Percentiles rank a stretch among this genome's conserved stretches.
Conservation (phyloP, 2,888 invertebrate genomes). For the Glomeris marginata region DNA sequence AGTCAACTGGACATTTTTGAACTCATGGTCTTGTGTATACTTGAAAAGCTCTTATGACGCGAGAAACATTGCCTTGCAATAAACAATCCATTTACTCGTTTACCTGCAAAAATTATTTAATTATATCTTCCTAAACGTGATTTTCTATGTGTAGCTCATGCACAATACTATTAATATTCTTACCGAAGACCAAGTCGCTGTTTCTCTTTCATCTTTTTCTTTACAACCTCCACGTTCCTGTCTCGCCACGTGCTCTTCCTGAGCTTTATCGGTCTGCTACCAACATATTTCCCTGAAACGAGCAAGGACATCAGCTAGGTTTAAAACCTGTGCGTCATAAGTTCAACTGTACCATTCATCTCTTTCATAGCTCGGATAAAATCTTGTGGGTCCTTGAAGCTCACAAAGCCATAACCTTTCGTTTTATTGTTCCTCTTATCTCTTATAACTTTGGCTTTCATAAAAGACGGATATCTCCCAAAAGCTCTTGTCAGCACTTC, state of each 20-base stretch:
- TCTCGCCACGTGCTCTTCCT: constrained; percentile 94
- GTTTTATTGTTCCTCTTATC: constrained; percentile 96
- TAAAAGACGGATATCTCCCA: constrained; percentile 82
- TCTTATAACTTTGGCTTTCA: constrained; percentile 84
- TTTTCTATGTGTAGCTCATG: no score
- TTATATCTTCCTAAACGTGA: no score
- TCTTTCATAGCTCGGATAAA: constrained; percentile 98
- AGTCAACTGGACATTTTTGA: no score
- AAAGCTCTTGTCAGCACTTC: constrained; percentile 93
- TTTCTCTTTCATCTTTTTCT: constrained; percentile 93
- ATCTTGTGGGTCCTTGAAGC: constrained; percentile 93
- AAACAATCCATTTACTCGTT: no score
- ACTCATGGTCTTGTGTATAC: no score
- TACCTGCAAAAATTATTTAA: no score
- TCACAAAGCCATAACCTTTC: constrained; percentile 97
- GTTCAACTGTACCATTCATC: constrained; percentile 78
- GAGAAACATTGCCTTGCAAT: no score
- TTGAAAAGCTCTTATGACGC: no score
- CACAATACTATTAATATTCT: no score
- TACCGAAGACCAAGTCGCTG: constrained; percentile 45
- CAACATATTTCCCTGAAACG: constrained; percentile 82
- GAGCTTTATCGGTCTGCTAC: constrained; percentile 93
- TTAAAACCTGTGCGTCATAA: background rate
- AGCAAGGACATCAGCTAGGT: background rate
- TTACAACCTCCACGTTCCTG: constrained; percentile 77